These are phyloP conservation scores for Rousettus madagascariensis DNA, from an alignment of 2,797 vertebrate species.

Conservation along the genomic window DNA sequence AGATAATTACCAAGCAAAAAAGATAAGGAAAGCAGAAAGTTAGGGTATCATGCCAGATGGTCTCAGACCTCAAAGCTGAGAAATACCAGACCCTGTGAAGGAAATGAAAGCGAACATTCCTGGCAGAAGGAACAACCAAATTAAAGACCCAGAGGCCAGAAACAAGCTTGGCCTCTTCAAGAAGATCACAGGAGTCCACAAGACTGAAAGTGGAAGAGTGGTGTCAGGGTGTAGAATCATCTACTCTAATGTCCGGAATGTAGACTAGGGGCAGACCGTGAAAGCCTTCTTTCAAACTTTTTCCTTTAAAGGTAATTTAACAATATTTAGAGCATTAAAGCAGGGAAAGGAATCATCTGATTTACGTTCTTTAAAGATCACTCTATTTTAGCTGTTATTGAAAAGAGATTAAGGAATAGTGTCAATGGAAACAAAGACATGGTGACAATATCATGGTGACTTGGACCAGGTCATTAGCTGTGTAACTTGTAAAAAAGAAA, in stretches of 20 bases:
- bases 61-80: not conserved
- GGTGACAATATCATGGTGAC: not conserved
- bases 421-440: not conserved
- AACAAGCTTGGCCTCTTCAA: not conserved
- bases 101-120: not conserved
- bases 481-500: not conserved
- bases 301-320: not conserved
- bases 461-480: not conserved
- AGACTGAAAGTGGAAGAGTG: not conserved
- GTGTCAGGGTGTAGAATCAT: not conserved
- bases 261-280: not conserved
- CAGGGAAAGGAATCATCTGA: not conserved
- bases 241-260: not conserved
- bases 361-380: not conserved
- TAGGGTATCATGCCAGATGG: not conserved
- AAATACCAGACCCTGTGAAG: not conserved
- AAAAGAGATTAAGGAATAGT: not conserved
- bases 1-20: not conserved
- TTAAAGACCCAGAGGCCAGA: not conserved
- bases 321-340: not conserved
- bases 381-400: not conserved
- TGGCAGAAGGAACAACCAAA: not conserved
- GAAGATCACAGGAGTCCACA: not conserved
- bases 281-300: not conserved
- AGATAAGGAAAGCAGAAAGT: not conserved